Conservation (phyloP, 1,140 invertebrate species). For the Mactra quadrangularis region DNA sequence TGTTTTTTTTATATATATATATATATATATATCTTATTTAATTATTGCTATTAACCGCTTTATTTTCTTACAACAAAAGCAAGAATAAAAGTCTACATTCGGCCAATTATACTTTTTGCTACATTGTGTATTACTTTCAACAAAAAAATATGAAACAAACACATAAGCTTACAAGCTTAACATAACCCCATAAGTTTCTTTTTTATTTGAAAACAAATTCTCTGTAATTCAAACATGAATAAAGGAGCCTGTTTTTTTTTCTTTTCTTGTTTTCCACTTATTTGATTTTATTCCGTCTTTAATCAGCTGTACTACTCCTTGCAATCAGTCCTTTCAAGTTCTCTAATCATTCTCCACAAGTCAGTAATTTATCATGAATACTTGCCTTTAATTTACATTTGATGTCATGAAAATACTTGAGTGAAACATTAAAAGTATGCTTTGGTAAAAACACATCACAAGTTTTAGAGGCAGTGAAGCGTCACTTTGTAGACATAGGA, state of each 20-base stretch:
- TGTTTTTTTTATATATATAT: too few relatives aligned
- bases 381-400: conserved; percentile 44
- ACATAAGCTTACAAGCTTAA: too few relatives aligned
- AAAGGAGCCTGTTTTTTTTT: background rate
- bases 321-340: conserved; percentile 1
- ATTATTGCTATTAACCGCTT: too few relatives aligned
- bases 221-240: conserved; percentile 2
- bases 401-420: conserved; percentile 22
- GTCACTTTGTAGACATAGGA: conserved; percentile 32
- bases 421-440: conserved; percentile 19
- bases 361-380: conserved; percentile 38
- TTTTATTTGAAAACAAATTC: too few relatives aligned
- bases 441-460: conserved; percentile 43
- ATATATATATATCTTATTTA: too few relatives aligned
- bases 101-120: too few relatives aligned
- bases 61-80: too few relatives aligned
- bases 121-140: too few relatives aligned
- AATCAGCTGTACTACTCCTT: background rate
- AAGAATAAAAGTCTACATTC: too few relatives aligned
- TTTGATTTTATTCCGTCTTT: conserved; percentile 7
- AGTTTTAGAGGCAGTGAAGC: conserved; percentile 23
- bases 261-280: background rate
- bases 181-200: too few relatives aligned
- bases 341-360: conserved; percentile 18
- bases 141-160: too few relatives aligned